Evolutionary conservation across 2,888 invertebrate genomes (phyloP).

Genomic region (Scaptomyza parva): DNA sequence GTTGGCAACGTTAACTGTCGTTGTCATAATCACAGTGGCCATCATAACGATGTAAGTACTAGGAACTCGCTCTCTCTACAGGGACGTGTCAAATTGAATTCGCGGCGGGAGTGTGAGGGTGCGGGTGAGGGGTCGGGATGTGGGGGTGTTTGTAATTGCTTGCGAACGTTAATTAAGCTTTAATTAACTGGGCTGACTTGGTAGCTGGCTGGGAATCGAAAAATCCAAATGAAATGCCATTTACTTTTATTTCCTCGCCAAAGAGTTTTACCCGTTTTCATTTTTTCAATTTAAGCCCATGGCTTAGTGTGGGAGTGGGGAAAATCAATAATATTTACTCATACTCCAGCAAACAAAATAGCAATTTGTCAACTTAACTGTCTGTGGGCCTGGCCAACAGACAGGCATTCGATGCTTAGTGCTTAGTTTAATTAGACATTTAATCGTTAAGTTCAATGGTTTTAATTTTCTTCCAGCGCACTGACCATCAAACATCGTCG

Average conservation of each 20-base stretch:
- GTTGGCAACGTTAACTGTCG: conserved; percentile 83
- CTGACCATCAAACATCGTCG: conserved; percentile 83
- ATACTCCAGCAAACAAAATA: neutral
- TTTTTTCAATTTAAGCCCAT: conserved; percentile 1
- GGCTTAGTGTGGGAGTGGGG: neutral
- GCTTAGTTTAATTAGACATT: conserved; percentile 39
- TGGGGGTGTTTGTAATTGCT: conserved; percentile 43
- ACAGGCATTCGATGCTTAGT: conserved; percentile 8
- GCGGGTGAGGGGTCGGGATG: too few species aligned
- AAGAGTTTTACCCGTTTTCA: neutral
- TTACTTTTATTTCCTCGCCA: neutral
- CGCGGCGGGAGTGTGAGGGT: conserved; percentile 7
- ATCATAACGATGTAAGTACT: conserved; percentile 83
- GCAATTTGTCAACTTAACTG: conserved; percentile 20
- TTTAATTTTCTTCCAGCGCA: conserved; percentile 65
- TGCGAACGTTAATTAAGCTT: conserved; percentile 66
- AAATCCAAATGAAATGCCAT: conserved; percentile 33
- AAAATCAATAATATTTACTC: conserved; percentile 20
- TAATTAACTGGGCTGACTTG: conserved; percentile 64
- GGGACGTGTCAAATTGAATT: conserved; percentile 42
- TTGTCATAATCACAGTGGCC: conserved; percentile 82
- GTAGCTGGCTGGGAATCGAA: conserved; percentile 19
- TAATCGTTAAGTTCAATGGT: conserved; percentile 15
- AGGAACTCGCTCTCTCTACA: neutral
- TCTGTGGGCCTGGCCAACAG: conserved; percentile 1